Percentiles rank a stretch among this genome's conserved stretches.
phyloP scores from a whole-genome alignment of 2,113 vertebrate genomes.

The Mormyrus iriodes region DNA sequence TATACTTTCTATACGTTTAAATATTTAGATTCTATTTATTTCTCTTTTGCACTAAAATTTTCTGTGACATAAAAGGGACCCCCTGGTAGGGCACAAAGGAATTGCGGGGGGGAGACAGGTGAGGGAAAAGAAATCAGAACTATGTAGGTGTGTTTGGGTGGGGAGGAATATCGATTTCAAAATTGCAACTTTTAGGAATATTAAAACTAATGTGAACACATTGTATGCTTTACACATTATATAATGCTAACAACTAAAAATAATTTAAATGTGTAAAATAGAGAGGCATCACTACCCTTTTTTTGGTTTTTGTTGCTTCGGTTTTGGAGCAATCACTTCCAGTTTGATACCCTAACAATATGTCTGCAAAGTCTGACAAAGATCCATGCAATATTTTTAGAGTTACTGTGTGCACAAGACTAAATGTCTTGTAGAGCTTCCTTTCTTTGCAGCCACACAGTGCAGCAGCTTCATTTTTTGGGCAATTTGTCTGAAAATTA shows the following conservation, averaged over 20 bases:
- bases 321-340: neutral
- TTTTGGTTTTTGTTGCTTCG: neutral
- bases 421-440: neutral
- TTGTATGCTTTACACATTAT: neutral
- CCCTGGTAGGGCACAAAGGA: too few relatives aligned
- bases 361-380: neutral
- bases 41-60: too few relatives aligned
- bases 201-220: too few relatives aligned
- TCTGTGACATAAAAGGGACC: too few relatives aligned
- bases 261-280: neutral
- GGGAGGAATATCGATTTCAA: too few relatives aligned
- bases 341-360: neutral
- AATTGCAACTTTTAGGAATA: too few relatives aligned
- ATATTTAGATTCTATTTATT: too few relatives aligned
- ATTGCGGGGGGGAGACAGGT: too few relatives aligned
- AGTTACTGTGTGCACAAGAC: neutral
- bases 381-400: neutral
- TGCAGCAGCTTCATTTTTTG: neutral
- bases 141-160: too few relatives aligned
- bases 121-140: too few relatives aligned
- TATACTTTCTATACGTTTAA: too few relatives aligned
- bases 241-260: neutral
- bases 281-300: neutral
- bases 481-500: neutral
- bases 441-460: neutral